These are phyloP conservation scores for Trichogramma dendrolimi DNA, from an alignment of 2,888 invertebrate genomes.

Conservation along the genomic window DNA sequence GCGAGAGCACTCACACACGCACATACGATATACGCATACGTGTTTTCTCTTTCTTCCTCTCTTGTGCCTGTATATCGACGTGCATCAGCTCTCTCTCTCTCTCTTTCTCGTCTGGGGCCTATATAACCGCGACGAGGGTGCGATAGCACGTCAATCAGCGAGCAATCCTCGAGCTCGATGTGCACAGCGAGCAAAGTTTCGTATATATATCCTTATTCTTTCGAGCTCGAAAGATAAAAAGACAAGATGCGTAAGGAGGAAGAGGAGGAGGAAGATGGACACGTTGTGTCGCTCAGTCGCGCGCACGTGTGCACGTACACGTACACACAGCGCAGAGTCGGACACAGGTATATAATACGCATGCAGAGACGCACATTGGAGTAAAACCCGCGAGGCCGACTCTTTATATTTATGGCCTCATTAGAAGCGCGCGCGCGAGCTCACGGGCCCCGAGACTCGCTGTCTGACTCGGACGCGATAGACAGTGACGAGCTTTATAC, in stretches of 20 bases:
- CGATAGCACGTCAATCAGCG: no score
- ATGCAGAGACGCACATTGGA: slow-evolving; percentile 45
- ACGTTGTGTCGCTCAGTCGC: slow-evolving; percentile 36
- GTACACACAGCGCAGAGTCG: no score
- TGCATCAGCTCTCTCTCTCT: no score
- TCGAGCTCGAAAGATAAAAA: slow-evolving; percentile 24
- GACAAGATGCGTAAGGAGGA: slow-evolving; percentile 17
- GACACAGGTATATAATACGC: no score
- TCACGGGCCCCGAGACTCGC: slow-evolving; percentile 47
- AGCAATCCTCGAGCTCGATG: no score
- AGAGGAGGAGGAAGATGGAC: slow-evolving; percentile 39
- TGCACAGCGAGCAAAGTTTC: no score
- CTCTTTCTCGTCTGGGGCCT: no score
- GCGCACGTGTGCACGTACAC: slow-evolving; percentile 28
- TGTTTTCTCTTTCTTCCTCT: slow-evolving; percentile 19
- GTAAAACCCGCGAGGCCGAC: slow-evolving; percentile 50
- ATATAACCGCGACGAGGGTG: no score
- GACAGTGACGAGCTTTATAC: slow-evolving; percentile 49
- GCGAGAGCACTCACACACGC: neutral
- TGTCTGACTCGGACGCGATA: slow-evolving; percentile 49
- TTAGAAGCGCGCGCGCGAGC: slow-evolving; percentile 50
- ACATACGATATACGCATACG: no score
- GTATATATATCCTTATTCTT: no score
- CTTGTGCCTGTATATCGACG: no score
- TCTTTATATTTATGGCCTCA: slow-evolving; percentile 53